Evolutionary conservation across 2,113 vertebrate genomes (phyloP), one percentile per base, ranked within the genome.

Genomic region (Rafetus swinhoei): DNA sequence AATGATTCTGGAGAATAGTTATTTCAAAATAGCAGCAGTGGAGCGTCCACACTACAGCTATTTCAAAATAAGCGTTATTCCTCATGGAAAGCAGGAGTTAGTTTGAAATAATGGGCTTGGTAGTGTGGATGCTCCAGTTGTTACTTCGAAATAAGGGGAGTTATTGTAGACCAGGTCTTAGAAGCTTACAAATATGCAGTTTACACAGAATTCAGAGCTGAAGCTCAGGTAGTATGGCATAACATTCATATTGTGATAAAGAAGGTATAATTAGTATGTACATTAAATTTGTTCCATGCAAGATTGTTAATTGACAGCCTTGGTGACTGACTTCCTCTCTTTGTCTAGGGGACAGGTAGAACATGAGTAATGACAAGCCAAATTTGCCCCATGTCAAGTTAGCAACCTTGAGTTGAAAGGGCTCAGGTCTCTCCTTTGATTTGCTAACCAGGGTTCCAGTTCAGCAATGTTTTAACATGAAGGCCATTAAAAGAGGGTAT

Each of bases 101-200:
- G 39, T 39, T 39, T 4, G 39, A 39, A 39, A 39, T 39, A 39
- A 39, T 39, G 39, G 39, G 39, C 39, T 39, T 39, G 39, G 39
- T 39, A 39, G 39, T 39, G 39, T 39, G 39, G 39, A 39, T 39
- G 39, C 39, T 39, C 39, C 39, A 39, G 39, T 39, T 39, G 39
- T 39, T 39, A 39, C 39, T 39, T 39, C 39, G 4, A 39, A 39
- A 39, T 39, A 39, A 39, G 39, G 39, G 39, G 39, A 39, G 39
- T 39, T 39, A 39, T 39, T 39, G 39, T 39, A 39, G 39, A 39
- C 39, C 39, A 39, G 39, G 39, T 39, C 27, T 89, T 69, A 79
- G 21, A 50, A 2, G 11, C 24, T 1, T 25, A 13, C 0, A 0
- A 22, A 9, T 35, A 9, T 7, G n/a, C 1, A 52, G n/a, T 45